These are phyloP conservation scores for Gymnothorax javanicus DNA, from an alignment of 2,797 vertebrate genomes.

Conservation along the genomic window DNA sequence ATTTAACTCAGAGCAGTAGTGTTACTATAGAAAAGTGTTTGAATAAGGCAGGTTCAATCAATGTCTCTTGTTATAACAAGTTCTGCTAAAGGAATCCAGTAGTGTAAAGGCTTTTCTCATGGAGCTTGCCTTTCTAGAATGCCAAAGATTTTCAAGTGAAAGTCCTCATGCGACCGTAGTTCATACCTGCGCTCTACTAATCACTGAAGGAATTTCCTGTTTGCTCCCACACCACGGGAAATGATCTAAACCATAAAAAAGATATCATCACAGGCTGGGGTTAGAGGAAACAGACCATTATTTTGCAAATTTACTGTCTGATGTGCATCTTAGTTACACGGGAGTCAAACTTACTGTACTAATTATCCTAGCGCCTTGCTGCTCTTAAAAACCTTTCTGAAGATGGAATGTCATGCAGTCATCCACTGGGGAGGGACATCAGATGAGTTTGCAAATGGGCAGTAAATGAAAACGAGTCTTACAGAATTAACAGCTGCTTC, in stretches of 20 bases:
- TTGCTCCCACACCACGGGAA: not conserved
- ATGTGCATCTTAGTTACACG: not conserved
- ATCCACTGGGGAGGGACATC: constrained; percentile 5
- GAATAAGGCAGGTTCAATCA: not conserved
- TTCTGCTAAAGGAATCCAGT: not conserved
- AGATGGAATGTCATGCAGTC: not conserved
- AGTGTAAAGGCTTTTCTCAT: not conserved
- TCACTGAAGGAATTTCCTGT: not conserved
- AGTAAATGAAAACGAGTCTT: constrained; percentile 19
- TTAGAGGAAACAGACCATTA: not conserved
- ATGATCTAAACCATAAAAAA: not conserved
- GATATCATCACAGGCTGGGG: not conserved
- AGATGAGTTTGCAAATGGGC: not conserved
- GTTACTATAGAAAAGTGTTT: not conserved
- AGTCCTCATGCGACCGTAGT: not conserved
- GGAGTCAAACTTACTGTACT: not conserved
- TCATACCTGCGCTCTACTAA: not conserved
- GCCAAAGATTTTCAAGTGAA: not conserved
- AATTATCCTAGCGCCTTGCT: not conserved
- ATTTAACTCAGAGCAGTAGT: not conserved
- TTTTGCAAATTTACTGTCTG: not conserved
- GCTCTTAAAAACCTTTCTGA: not conserved
- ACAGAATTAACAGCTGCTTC: constrained; percentile 22
- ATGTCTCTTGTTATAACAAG: not conserved
- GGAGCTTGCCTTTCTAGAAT: not conserved